Percentiles rank a stretch among this genome's conserved stretches.
Evolutionary conservation across 2,888 invertebrate species (phyloP).

Genomic region (Aleiodes leptofemur): DNA sequence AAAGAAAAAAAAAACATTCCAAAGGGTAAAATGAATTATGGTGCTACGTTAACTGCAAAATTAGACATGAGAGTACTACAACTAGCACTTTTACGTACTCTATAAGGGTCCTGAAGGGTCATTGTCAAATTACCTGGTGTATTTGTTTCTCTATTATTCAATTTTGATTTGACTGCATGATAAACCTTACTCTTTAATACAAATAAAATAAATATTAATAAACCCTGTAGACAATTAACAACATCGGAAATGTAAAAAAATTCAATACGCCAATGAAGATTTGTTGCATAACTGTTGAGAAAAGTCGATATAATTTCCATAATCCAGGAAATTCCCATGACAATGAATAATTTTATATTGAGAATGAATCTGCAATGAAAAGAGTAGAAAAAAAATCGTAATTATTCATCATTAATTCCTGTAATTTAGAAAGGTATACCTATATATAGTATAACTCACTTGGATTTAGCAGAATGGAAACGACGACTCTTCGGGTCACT

Average conservation of each 20-base stretch:
- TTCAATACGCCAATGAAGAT: conserved; percentile 59
- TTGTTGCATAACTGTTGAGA: conserved; percentile 73
- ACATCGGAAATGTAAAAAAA: conserved; percentile 78
- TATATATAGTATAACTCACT: conserved; percentile 75
- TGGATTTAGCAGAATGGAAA: conserved; percentile 83
- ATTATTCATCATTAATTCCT: not conserved
- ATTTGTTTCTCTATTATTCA: conserved; percentile 65
- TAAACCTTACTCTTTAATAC: conserved; percentile 83
- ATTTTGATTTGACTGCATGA: conserved; percentile 78
- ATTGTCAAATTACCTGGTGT: conserved; percentile 48
- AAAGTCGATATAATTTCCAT: conserved; percentile 81
- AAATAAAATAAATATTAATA: conserved; percentile 84
- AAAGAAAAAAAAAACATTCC: not conserved
- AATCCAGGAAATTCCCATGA: conserved; percentile 88
- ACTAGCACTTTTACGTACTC: conserved; percentile 63
- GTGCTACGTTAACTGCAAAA: conserved; percentile 44
- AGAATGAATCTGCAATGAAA: conserved; percentile 79
- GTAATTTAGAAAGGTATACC: not conserved
- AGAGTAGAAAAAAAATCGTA: conserved; percentile 16
- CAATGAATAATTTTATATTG: conserved; percentile 85
- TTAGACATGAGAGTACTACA: conserved; percentile 66
- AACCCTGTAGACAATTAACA: conserved; percentile 83
- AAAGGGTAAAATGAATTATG: not conserved
- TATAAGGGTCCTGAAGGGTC: conserved; percentile 61
- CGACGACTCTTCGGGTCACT: conserved; percentile 79